Evolutionary conservation across 2,888 invertebrate species (phyloP).

Genomic region (Ormyrus rosae): DNA sequence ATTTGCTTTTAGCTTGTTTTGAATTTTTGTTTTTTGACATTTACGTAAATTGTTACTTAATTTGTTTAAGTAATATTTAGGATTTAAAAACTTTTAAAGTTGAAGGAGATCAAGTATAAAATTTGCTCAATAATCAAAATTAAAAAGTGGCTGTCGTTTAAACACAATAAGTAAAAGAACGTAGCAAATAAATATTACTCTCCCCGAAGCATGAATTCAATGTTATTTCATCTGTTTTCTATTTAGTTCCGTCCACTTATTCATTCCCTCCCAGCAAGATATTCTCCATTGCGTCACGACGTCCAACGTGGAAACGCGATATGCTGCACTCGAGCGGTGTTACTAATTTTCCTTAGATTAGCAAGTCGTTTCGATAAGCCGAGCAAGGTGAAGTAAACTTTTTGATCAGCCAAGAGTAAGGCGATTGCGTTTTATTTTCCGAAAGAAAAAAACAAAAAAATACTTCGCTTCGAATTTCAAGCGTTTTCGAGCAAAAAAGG

Average conservation of each 20-base stretch:
- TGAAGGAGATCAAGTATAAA: no score
- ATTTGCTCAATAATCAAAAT: no score
- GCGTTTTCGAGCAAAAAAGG: no score
- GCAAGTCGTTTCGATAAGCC: conserved; percentile 36
- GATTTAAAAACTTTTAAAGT: no score
- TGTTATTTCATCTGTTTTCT: conserved; percentile 20
- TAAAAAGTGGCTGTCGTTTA: no score
- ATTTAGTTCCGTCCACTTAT: conserved; percentile 31
- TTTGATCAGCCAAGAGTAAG: not conserved
- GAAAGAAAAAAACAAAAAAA: not conserved
- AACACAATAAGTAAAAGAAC: no score
- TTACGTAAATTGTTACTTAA: not conserved
- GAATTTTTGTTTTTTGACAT: no score
- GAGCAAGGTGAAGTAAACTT: conserved; percentile 4
- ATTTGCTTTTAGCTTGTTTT: no score
- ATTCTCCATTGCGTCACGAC: conserved; percentile 26
- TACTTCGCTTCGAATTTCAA: not conserved
- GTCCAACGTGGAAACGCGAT: conserved; percentile 28
- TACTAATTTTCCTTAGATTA: conserved; percentile 47
- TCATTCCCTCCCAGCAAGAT: conserved; percentile 18
- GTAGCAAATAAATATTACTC: no score
- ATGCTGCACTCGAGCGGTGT: not conserved
- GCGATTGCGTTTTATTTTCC: not conserved
- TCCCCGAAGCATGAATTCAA: not conserved
- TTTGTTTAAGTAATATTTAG: no score